Evolutionary conservation across 2,113 vertebrate genomes (phyloP).

Genomic region (Antennarius striatus): DNA sequence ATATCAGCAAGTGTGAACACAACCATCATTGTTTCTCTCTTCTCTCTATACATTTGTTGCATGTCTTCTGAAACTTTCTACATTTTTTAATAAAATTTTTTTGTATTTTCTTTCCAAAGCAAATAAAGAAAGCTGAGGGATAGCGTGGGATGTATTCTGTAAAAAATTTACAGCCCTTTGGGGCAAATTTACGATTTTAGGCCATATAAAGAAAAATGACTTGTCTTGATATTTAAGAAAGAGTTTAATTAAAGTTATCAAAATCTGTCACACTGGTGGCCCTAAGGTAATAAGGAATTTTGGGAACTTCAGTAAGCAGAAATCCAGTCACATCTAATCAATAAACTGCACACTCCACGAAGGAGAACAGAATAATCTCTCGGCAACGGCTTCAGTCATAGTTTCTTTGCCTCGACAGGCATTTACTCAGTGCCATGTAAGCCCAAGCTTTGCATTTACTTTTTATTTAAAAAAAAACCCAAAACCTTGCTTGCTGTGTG

Average conservation of each 20-base stretch:
- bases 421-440: conserved; percentile 40
- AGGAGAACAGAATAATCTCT: conserved; percentile 17
- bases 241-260: conserved; percentile 5
- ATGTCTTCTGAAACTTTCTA: no score
- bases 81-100: not conserved
- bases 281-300: not conserved
- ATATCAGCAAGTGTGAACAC: no score
- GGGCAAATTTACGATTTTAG: conserved; percentile 3
- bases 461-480: conserved; percentile 27
- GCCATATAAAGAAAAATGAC: not conserved
- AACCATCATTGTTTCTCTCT: no score
- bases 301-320: not conserved
- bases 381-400: conserved; percentile 8
- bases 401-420: conserved; percentile 43
- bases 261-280: not conserved
- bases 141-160: not conserved
- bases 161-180: not conserved
- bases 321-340: conserved; percentile 21
- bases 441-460: conserved; percentile 36
- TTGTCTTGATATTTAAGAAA: not conserved
- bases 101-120: not conserved
- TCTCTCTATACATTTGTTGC: no score
- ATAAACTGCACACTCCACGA: conserved; percentile 10
- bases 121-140: not conserved
- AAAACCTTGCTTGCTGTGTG: conserved; percentile 12